Percentiles rank a stretch among this genome's conserved stretches.
phyloP scores from a whole-genome alignment of 2,797 vertebrate species.

The Myotis findleyi region DNA sequence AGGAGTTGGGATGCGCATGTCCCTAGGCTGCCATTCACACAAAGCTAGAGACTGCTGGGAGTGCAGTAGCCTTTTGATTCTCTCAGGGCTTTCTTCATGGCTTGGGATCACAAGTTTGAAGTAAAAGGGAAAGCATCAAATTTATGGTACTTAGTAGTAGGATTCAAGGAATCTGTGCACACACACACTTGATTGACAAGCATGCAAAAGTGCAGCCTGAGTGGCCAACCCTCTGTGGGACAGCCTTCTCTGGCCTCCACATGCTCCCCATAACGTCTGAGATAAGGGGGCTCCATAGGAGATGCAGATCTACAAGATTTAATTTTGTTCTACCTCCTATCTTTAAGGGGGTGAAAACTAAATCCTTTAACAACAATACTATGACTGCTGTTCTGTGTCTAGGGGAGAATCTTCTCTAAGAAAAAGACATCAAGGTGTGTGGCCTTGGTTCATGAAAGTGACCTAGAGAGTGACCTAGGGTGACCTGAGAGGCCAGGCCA shows the following conservation, averaged over 20 bases:
- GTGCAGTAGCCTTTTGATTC: background rate
- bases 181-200: background rate
- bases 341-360: background rate
- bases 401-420: background rate
- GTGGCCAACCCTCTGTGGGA: no score
- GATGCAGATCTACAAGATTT: background rate
- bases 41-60: background rate
- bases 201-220: background rate
- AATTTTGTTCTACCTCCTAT: background rate
- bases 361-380: background rate
- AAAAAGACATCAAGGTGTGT: background rate
- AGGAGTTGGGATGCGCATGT: background rate
- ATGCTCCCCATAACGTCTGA: background rate
- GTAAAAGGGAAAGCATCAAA: background rate
- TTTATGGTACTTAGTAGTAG: background rate
- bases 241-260: background rate
- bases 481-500: background rate
- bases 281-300: background rate
- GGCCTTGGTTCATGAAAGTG: background rate
- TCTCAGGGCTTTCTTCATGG: background rate
- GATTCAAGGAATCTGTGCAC: background rate
- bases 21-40: background rate
- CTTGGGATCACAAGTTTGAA: background rate
- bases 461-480: background rate
- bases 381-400: background rate